Percentiles rank a stretch among this genome's conserved stretches.
Conservation (phyloP, 2,113 vertebrate genomes). For the Seriola dumerili region DNA sequence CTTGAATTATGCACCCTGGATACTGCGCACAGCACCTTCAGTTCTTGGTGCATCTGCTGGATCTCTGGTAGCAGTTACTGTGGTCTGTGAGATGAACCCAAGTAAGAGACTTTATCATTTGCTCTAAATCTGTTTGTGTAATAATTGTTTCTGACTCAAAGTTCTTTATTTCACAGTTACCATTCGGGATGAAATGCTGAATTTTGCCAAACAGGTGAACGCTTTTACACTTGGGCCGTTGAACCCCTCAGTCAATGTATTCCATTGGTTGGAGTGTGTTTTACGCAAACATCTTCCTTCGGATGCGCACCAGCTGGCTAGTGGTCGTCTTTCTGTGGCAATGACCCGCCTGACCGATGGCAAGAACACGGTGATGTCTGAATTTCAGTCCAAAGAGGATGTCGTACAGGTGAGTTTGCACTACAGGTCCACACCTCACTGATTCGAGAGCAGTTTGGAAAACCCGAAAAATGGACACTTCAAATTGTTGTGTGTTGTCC, state of each 20-base stretch:
- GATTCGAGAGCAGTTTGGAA: not conserved
- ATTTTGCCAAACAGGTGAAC: constrained; percentile 78
- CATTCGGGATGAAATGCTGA: constrained; percentile 81
- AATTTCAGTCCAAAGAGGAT: constrained; percentile 91
- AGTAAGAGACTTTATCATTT: constrained; percentile 76
- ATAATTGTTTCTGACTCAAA: not conserved
- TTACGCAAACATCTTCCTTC: constrained; percentile 82
- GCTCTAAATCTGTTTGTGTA: not conserved
- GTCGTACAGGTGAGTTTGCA: constrained; percentile 85
- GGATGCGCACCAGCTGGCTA: constrained; percentile 87
- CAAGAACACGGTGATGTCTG: constrained; percentile 85
- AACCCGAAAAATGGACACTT: not conserved
- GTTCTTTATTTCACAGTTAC: constrained; percentile 65
- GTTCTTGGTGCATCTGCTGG: constrained; percentile 88
- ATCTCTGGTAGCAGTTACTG: constrained; percentile 86
- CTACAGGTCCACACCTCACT: not conserved
- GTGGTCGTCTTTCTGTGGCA: constrained; percentile 86
- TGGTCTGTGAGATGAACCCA: constrained; percentile 82
- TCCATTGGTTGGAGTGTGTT: constrained; percentile 80
- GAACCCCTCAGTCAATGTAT: constrained; percentile 85
- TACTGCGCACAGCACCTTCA: constrained; percentile 78
- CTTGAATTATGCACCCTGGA: constrained; percentile 79
- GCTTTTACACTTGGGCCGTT: constrained; percentile 86
- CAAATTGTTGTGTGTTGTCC: constrained; percentile 15
- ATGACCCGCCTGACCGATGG: constrained; percentile 87